Conservation (phyloP, 2,797 vertebrate species). For the Betta splendens region DNA sequence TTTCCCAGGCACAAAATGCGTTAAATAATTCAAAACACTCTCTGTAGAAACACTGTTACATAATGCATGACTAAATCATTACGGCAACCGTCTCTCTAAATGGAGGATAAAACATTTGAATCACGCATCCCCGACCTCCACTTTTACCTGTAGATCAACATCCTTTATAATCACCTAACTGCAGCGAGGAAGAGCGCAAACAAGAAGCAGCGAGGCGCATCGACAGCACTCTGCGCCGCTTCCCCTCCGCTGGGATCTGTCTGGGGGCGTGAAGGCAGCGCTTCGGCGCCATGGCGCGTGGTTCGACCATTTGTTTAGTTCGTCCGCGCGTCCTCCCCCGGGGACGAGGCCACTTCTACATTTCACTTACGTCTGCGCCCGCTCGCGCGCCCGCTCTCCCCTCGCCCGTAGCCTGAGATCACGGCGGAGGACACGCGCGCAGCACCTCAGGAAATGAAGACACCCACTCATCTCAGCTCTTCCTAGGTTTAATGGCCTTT, state of each 20-base stretch:
- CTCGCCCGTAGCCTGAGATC: constrained; percentile 10
- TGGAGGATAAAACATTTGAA: constrained; percentile 1
- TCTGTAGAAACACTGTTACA: not conserved
- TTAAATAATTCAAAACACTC: not conserved
- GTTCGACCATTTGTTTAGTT: constrained; percentile 8
- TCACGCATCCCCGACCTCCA: not conserved
- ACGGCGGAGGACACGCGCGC: not conserved
- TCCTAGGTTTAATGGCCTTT: constrained; percentile 32
- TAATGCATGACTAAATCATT: not conserved
- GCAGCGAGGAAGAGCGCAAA: constrained; percentile 27
- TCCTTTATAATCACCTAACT: constrained; percentile 6
- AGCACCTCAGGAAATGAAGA: constrained; percentile 13
- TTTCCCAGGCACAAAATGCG: not conserved
- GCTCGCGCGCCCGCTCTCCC: no score
- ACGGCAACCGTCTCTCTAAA: not conserved
- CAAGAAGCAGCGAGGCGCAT: constrained; percentile 24
- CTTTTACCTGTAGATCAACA: not conserved
- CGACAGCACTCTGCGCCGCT: constrained; percentile 39
- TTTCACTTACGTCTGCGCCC: constrained; percentile 21
- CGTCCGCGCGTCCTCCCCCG: not conserved
- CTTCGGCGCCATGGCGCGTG: constrained; percentile 21
- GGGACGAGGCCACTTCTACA: constrained; percentile 16
- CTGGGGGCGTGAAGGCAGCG: constrained; percentile 15
- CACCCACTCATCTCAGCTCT: constrained; percentile 25
- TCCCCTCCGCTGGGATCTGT: constrained; percentile 37